Base-by-base conservation (phyloP, 2,797 vertebrate species). In the Mus caroli region DNA sequence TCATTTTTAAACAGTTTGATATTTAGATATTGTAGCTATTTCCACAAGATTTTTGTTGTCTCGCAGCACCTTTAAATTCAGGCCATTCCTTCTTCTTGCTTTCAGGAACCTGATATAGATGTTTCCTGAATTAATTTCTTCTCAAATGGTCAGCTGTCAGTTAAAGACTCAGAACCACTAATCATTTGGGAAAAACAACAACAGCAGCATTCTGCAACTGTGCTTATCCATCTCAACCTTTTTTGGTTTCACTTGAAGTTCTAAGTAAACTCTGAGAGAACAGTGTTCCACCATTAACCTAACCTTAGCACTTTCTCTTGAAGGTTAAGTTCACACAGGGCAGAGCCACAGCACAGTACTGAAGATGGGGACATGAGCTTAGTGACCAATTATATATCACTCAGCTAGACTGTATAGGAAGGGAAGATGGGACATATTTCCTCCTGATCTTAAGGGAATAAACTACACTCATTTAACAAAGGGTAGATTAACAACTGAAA, bases 321-420 rank as follows among this genome's bases (percentile, higher is more conserved):
- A 62, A 84, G 9, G 67, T 71, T 75, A 91, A 77, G 19, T 22
- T 89, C 84, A 85, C 20, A 93, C 43, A 89, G 88, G 75, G 90
- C 69, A 92, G 62, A 17, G 22, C 26, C 75, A 89, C 3, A 73
- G 31, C 6, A 62, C 0, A 71, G 69, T 34, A 50, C 17, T 0
- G 46, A n/a, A 94, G 64, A 58, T 13, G 9, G n/a, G 14, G 43
- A 94, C 88, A 94, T 20, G 69, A 71, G 69, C 17, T 37, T 71
- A 20, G 69, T 37, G n/a, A 71, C 8, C 1, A 60, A 82, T 37
- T 71, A 58, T 2, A 91, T 1, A n/a, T 82, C 52, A 78, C 5
- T 37, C 17, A 69, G 52, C 37, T 37, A 54, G 43, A 19, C 24
- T 85, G 54, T 15, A 50, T 11, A 56, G n/a, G 10, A 34, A 77